Conservation (phyloP, 37 sponge, comb jelly and placozoan species). For the Dysidea cf. avara region DNA sequence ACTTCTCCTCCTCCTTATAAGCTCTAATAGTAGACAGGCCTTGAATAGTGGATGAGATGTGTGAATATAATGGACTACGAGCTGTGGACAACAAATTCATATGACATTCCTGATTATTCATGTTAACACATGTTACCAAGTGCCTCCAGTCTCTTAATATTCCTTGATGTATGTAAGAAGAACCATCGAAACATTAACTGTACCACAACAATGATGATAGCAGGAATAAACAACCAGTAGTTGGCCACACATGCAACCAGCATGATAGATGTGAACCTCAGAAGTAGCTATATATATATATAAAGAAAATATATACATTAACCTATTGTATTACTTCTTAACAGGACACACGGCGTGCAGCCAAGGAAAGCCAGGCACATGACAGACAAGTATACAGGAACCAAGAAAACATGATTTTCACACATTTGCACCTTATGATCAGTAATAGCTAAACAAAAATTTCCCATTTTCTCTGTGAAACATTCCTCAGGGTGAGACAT, state of each 20-base stretch:
- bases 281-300: conserved; percentile 25
- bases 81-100: conserved; percentile 29
- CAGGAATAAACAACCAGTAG: conserved; percentile 46
- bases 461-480: no score
- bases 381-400: no score
- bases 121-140: conserved; percentile 39
- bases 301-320: neutral
- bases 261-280: conserved; percentile 48
- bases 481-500: no score
- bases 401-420: no score
- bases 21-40: conserved; percentile 77
- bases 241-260: conserved; percentile 50
- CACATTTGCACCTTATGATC: no score
- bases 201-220: conserved; percentile 20
- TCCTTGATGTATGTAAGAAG: conserved; percentile 64
- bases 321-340: no score
- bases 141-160: conserved; percentile 79
- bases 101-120: neutral
- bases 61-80: conserved; percentile 86
- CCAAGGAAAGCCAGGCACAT: no score
- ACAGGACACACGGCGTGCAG: no score
- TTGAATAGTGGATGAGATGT: conserved; percentile 73
- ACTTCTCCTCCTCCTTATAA: conserved; percentile 23
- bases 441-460: no score
- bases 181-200: conserved; percentile 52